Base-by-base conservation (phyloP, 2,113 vertebrate genomes). In the Urocolius indicus region DNA sequence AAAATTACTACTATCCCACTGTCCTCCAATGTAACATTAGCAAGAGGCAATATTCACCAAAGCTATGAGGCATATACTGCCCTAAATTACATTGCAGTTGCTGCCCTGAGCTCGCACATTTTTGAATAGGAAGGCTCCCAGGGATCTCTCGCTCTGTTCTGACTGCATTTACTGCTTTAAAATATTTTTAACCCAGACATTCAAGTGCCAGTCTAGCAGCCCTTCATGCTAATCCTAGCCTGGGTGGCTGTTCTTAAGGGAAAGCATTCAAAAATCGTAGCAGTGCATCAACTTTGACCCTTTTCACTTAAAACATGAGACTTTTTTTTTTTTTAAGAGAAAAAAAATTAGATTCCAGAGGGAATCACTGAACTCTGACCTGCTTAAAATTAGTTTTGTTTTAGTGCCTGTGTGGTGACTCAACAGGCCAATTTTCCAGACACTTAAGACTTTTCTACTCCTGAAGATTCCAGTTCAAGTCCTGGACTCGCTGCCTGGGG, bases 341-440 rank as follows among this genome's bases (percentile, higher is more conserved):
- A 87, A 91, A 89, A 96, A 97, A 98, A 95, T 58, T 93, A 97
- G 96, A 98, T 98, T 98, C 98, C 98, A 96, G 96, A 98, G 98
- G 97, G 98, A 98, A 98, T 96, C 96, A 89, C 97, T 98, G 98
- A 98, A 98, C 98, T 98, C 93, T 98, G 98, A 98, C 98, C 98
- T 97, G 98, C 97, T 98, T 98, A 98, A 98, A 98, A 98, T 98
- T 98, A 98, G 98, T 98, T 98, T 98, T 98, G 98, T 98, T 98
- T 98, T 97, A 97, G 97, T 98, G 97, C 97, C 97, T 98, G 97
- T 79, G 78, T 96, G 95, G 96, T 98, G 98, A 98, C 98, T 98
- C 98, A 98, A 98, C 96, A 95, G 95, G 97, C 96, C 97, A 97
- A 94, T 97, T 98, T 98, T 98, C 97, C 97, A 98, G 96, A 97